Conservation (phyloP, 2,888 invertebrate genomes). For the Dyspetes luteomarginatus region DNA sequence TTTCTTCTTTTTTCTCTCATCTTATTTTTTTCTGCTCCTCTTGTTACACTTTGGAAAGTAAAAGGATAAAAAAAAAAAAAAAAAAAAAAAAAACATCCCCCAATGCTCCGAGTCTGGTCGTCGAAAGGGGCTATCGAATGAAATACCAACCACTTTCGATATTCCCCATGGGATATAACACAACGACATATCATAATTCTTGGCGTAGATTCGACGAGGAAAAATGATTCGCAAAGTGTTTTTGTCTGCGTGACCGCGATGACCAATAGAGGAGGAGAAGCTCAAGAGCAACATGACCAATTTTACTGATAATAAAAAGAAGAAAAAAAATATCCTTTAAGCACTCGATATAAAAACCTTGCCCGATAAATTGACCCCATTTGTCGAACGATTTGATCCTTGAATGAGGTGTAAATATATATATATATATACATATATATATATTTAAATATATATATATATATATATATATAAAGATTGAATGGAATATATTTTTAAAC, state of each 20-base stretch:
- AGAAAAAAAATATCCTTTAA: background rate
- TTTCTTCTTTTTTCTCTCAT: background rate
- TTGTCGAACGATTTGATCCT: conserved; percentile 31
- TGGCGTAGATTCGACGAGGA: conserved; percentile 3
- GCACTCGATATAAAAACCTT: background rate
- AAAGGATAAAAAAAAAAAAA: conserved; percentile 43
- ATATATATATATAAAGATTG: too few species aligned
- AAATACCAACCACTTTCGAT: background rate
- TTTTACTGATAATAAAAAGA: conserved; percentile 9
- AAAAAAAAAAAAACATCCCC: background rate
- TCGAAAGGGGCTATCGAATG: conserved; percentile 19
- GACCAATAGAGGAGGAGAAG: background rate
- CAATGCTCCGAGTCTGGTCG: conserved; percentile 6
- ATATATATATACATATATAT: too few species aligned
- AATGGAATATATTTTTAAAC: background rate
- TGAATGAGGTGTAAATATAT: too few species aligned
- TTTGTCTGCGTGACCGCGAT: background rate
- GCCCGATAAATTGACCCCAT: background rate
- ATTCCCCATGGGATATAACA: conserved; percentile 39
- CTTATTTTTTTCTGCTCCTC: background rate
- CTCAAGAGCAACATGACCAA: background rate
- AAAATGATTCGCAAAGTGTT: background rate
- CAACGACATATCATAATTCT: conserved; percentile 29
- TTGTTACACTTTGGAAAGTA: conserved; percentile 35
- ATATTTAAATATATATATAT: too few species aligned